A percentile compares a stretch with the other conserved stretches of the same genome.
Conservation (phyloP, 2,797 vertebrate genomes). For the Clarias laeviceps region DNA sequence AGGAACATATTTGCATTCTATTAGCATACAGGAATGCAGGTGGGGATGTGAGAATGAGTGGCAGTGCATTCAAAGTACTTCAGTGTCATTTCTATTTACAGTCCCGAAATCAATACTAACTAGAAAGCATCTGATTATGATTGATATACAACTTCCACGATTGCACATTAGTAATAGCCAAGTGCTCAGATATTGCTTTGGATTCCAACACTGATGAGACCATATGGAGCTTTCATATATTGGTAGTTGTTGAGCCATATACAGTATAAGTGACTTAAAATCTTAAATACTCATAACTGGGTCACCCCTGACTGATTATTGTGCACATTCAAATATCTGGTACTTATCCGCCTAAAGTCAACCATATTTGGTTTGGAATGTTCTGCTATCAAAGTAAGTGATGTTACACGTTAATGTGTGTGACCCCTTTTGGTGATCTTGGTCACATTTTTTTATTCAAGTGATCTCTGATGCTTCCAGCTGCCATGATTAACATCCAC, state of each 20-base stretch:
- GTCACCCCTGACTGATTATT: neutral
- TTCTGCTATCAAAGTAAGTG: neutral
- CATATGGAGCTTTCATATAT: neutral
- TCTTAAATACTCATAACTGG: neutral
- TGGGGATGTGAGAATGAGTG: conserved; percentile 4
- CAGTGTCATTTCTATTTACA: neutral
- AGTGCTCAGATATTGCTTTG: neutral
- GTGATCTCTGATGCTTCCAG: conserved; percentile 9
- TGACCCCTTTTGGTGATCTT: conserved; percentile 12
- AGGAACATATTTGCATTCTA: conserved; percentile 31
- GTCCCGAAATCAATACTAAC: neutral
- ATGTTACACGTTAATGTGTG: neutral
- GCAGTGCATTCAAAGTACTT: neutral
- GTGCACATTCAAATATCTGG: conserved; percentile 2
- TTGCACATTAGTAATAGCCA: neutral
- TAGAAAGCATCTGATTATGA: neutral
- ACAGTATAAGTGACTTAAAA: neutral
- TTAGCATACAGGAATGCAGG: conserved; percentile 20
- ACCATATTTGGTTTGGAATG: conserved; percentile 18
- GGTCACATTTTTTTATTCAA: neutral
- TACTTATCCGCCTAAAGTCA: neutral
- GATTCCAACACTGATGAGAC: neutral
- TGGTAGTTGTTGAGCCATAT: neutral
- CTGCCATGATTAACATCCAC: neutral
- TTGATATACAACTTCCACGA: neutral